These are phyloP conservation scores for Drosophila rufa DNA, from an alignment of 1,140 invertebrate species.

Conservation along the genomic window DNA sequence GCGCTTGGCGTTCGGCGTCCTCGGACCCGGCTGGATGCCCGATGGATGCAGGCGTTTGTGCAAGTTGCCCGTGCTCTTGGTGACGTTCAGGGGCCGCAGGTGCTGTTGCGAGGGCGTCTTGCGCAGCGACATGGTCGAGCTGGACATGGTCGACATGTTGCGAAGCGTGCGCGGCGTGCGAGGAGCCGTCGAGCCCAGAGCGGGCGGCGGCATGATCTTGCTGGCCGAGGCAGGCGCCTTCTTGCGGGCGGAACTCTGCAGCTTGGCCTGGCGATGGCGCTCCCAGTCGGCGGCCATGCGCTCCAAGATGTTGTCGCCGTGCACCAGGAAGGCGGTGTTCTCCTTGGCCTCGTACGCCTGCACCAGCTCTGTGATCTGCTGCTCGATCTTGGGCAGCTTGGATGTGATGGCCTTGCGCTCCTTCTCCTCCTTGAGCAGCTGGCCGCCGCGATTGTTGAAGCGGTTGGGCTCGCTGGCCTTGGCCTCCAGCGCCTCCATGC, in stretches of 20 bases:
- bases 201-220: slow-evolving; percentile 50
- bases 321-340: slow-evolving; percentile 86
- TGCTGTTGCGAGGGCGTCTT: slow-evolving; percentile 71
- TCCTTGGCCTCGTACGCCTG: slow-evolving; percentile 86
- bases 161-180: slow-evolving; percentile 66
- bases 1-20: slow-evolving; percentile 63
- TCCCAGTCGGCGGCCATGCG: slow-evolving; percentile 87
- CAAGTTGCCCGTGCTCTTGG: slow-evolving; percentile 61
- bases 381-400: slow-evolving; percentile 90
- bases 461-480: slow-evolving; percentile 91
- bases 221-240: slow-evolving; percentile 46
- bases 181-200: slow-evolving; percentile 24
- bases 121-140: slow-evolving; percentile 67
- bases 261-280: slow-evolving; percentile 85
- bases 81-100: slow-evolving; percentile 21
- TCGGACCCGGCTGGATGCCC: slow-evolving; percentile 1
- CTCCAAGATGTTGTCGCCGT: slow-evolving; percentile 87
- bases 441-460: slow-evolving; percentile 93
- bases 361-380: slow-evolving; percentile 86
- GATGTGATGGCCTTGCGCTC: slow-evolving; percentile 90
- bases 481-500: slow-evolving; percentile 89
- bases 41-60: slow-evolving; percentile 46
- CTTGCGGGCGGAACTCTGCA: slow-evolving; percentile 67
- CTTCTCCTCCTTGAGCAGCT: slow-evolving; percentile 93
- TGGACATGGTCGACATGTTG: slow-evolving; percentile 62